Evolutionary conservation across 2,888 invertebrate species (phyloP).

Genomic region (Oxystoma pomonae): DNA sequence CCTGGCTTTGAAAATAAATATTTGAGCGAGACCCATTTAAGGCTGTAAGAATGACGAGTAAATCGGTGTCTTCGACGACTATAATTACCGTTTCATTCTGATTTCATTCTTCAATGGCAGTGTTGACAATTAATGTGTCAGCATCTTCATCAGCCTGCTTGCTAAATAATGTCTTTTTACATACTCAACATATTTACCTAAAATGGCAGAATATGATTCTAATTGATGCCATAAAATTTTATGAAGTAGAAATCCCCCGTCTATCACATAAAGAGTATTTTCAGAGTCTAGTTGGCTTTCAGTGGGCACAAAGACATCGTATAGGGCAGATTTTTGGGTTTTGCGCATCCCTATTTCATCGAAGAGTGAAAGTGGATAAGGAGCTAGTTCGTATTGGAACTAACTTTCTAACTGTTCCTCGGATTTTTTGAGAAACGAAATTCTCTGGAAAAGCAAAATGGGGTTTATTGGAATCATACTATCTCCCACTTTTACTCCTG

Average conservation of each 20-base stretch:
- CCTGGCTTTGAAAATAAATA: too few relatives aligned
- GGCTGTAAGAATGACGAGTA: too few relatives aligned
- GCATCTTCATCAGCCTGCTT: too few relatives aligned
- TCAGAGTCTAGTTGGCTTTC: slow-evolving; percentile 11
- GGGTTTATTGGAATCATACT: slow-evolving; percentile 1
- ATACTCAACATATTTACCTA: too few relatives aligned
- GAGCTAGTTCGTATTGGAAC: slow-evolving; percentile 9
- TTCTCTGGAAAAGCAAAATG: slow-evolving; percentile 10
- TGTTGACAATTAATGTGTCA: too few relatives aligned
- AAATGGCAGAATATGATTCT: too few relatives aligned
- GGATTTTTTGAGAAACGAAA: slow-evolving; percentile 6
- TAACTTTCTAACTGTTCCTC: slow-evolving; percentile 7
- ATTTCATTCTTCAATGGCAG: too few relatives aligned
- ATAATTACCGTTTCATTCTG: too few relatives aligned
- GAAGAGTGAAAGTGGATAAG: too few relatives aligned
- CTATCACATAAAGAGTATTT: slow-evolving; percentile 16
- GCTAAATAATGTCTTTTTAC: too few relatives aligned
- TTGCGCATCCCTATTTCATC: slow-evolving; percentile 19
- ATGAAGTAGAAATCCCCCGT: slow-evolving; percentile 12
- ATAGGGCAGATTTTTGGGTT: slow-evolving; percentile 20
- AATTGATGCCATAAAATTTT: slow-evolving; percentile 6
- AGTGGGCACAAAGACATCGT: slow-evolving; percentile 15
- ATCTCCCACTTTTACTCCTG: neutral
- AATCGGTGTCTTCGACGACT: too few relatives aligned
- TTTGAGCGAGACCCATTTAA: too few relatives aligned